Evolutionary conservation across 2,888 invertebrate species (phyloP).

Genomic region (Perizoma affinitatum): DNA sequence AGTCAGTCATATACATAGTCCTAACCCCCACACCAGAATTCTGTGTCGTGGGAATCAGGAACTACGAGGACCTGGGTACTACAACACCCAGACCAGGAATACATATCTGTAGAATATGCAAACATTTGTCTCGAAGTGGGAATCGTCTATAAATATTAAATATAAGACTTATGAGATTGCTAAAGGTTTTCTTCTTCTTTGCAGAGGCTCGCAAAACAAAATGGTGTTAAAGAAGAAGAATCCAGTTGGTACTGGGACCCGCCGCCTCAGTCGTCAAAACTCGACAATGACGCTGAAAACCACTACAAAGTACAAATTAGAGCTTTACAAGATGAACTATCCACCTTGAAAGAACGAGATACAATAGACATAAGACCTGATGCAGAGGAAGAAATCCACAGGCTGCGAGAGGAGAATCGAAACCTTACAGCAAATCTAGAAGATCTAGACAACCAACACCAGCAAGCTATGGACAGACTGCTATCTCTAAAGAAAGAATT

Average conservation of each 20-base stretch:
- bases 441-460: constrained; percentile 89
- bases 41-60: no score
- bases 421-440: constrained; percentile 85
- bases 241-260: constrained; percentile 84
- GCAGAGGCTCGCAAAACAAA: constrained; percentile 71
- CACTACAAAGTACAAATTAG: constrained; percentile 67
- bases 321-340: constrained; percentile 68
- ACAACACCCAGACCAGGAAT: no score
- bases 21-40: no score
- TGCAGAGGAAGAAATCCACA: constrained; percentile 69
- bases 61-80: no score
- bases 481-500: constrained; percentile 81
- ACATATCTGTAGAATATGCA: no score
- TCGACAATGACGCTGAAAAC: constrained; percentile 51
- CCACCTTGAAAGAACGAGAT: constrained; percentile 66
- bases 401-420: constrained; percentile 83
- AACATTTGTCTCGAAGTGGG: no score
- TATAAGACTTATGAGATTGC: not conserved
- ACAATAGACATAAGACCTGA: constrained; percentile 53
- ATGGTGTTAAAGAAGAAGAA: constrained; percentile 77
- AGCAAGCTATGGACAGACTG: constrained; percentile 86
- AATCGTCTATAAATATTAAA: no score
- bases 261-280: constrained; percentile 55
- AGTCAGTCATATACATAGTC: no score
- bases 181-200: constrained; percentile 52